Percentiles rank a stretch among this genome's conserved stretches.
Conservation (phyloP, 1,140 invertebrate genomes). For the Popillia japonica region DNA sequence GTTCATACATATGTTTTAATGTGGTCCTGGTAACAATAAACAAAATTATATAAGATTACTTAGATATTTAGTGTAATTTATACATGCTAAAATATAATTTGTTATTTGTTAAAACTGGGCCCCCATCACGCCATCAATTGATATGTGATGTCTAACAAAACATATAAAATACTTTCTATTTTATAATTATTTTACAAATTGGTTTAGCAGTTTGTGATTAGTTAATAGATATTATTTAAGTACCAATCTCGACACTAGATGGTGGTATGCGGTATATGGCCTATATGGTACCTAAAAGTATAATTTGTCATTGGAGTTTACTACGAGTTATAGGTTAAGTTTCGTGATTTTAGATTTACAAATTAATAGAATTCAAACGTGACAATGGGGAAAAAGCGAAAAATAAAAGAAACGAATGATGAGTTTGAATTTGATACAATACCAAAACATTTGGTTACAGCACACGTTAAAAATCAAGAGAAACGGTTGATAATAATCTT, state of each 20-base stretch:
- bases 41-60: constrained; percentile 37
- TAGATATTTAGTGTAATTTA: constrained; percentile 9
- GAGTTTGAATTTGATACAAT: constrained; percentile 73
- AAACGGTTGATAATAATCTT: constrained; percentile 93
- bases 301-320: no score
- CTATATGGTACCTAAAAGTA: no score
- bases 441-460: constrained; percentile 72
- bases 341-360: neutral
- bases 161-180: no score
- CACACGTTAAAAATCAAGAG: constrained; percentile 80
- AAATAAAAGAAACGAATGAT: constrained; percentile 62
- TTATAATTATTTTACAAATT: no score
- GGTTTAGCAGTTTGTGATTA: no score
- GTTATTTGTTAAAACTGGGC: neutral
- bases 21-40: constrained; percentile 38
- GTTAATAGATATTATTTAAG: no score
- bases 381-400: constrained; percentile 72
- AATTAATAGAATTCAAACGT: neutral
- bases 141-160: no score
- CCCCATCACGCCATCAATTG: no score
- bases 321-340: no score
- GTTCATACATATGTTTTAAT: constrained; percentile 20
- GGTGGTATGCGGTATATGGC: no score
- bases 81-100: neutral
- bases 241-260: no score